A percentile compares a stretch with the other conserved stretches of the same genome.
Evolutionary conservation across 2,888 invertebrate genomes (phyloP).

Genomic region (Tinea semifulvella): DNA sequence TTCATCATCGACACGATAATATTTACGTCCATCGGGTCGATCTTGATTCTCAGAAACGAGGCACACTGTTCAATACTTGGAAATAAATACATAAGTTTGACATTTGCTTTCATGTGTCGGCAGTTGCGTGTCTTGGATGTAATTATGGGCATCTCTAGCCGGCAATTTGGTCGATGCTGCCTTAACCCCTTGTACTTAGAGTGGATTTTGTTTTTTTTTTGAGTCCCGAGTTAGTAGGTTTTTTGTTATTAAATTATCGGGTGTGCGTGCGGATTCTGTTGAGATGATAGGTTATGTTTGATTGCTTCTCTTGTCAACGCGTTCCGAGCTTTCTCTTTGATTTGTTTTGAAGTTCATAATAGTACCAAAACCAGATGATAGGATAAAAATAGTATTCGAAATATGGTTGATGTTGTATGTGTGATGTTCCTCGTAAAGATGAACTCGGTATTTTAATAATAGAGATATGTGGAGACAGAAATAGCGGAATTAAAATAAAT

Average conservation of each 20-base stretch:
- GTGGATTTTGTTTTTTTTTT: conserved; percentile 21
- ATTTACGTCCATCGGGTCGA: conserved; percentile 42
- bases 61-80: conserved; percentile 64
- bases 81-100: conserved; percentile 68
- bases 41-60: conserved; percentile 53
- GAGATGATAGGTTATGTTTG: conserved; percentile 65
- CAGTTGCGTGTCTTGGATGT: conserved; percentile 55
- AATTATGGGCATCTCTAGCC: conserved; percentile 43
- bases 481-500: conserved; percentile 65
- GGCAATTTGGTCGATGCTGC: conserved; percentile 25
- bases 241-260: conserved; percentile 63
- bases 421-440: too few relatives aligned
- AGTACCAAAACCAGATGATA: background rate
- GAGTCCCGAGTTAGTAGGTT: conserved; percentile 35
- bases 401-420: too few relatives aligned
- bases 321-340: conserved; percentile 61
- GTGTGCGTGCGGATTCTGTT: conserved; percentile 62
- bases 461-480: conserved; percentile 37
- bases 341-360: conserved; percentile 23
- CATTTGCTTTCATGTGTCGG: conserved; percentile 64
- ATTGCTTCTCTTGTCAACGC: conserved; percentile 65
- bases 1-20: conserved; percentile 66
- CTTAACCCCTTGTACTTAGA: conserved; percentile 38
- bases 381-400: background rate
- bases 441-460: conserved; percentile 5